A percentile compares a stretch with the other conserved stretches of the same genome.
These are phyloP conservation scores for Cairina moschata DNA, from an alignment of 2,113 vertebrate genomes.

Conservation along the genomic window DNA sequence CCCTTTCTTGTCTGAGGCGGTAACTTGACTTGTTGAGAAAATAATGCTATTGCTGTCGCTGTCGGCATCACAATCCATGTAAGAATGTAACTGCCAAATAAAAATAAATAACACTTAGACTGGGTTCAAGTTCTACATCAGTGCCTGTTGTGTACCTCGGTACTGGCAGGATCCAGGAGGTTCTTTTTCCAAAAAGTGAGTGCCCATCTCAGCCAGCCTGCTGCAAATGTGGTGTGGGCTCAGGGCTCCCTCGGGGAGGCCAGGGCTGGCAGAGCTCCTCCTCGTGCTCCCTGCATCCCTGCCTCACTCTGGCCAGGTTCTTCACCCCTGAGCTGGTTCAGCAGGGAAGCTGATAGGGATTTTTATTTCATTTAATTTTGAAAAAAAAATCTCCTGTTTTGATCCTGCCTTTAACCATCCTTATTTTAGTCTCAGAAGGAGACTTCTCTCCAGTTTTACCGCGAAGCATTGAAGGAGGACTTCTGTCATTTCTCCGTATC, in stretches of 20 bases:
- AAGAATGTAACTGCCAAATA: background rate
- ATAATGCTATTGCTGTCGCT: background rate
- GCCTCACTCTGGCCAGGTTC: background rate
- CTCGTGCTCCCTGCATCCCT: background rate
- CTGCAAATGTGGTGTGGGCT: accelerated
- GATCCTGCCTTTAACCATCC: background rate
- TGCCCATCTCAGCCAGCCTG: background rate
- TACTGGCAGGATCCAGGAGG: background rate
- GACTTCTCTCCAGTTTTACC: background rate
- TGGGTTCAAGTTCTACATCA: background rate
- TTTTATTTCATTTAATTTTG: background rate
- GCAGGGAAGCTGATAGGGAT: background rate
- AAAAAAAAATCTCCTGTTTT: background rate
- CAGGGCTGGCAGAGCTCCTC: background rate
- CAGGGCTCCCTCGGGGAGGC: background rate
- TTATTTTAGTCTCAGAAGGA: background rate
- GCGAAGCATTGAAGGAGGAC: background rate
- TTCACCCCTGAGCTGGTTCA: background rate
- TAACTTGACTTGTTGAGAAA: background rate
- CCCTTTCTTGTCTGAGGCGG: background rate
- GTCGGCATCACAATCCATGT: background rate
- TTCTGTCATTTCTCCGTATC: background rate
- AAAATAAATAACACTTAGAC: background rate
- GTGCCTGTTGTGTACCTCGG: background rate
- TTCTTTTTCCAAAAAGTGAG: background rate